Conservation (phyloP, 2,888 invertebrate species). For the Oligia latruncula region DNA sequence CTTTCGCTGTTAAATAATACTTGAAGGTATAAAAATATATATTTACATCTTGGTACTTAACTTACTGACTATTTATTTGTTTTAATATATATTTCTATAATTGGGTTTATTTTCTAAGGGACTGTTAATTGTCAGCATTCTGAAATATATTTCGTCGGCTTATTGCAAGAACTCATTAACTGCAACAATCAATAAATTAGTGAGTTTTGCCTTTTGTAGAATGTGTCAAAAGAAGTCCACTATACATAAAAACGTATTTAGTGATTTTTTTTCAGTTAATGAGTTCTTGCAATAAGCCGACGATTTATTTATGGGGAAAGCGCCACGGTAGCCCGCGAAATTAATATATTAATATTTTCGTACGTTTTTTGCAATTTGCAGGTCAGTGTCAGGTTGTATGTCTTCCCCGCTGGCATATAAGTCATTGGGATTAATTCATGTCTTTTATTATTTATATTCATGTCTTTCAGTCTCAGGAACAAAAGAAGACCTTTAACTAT, state of each 20-base stretch:
- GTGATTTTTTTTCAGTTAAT: no score
- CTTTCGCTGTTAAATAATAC: constrained; percentile 79
- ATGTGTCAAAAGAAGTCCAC: no score
- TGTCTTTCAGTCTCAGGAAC: background rate
- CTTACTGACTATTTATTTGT: constrained; percentile 65
- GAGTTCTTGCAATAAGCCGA: no score
- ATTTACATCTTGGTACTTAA: constrained; percentile 68
- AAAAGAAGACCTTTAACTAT: background rate
- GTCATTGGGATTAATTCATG: background rate
- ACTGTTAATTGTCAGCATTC: background rate
- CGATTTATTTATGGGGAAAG: background rate
- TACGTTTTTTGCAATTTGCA: background rate
- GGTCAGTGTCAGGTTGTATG: background rate
- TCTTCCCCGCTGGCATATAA: background rate
- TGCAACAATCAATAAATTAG: no score
- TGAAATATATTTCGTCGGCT: background rate
- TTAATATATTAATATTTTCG: background rate
- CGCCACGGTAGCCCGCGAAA: background rate
- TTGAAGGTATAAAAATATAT: constrained; percentile 79
- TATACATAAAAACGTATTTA: no score
- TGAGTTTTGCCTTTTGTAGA: no score
- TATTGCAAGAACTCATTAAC: no score
- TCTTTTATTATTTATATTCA: background rate
- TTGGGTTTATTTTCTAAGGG: constrained; percentile 33
- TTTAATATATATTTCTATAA: constrained; percentile 48